phyloP scores from a whole-genome alignment of 2,113 vertebrate species.

The Mesoclemmys tuberculata region DNA sequence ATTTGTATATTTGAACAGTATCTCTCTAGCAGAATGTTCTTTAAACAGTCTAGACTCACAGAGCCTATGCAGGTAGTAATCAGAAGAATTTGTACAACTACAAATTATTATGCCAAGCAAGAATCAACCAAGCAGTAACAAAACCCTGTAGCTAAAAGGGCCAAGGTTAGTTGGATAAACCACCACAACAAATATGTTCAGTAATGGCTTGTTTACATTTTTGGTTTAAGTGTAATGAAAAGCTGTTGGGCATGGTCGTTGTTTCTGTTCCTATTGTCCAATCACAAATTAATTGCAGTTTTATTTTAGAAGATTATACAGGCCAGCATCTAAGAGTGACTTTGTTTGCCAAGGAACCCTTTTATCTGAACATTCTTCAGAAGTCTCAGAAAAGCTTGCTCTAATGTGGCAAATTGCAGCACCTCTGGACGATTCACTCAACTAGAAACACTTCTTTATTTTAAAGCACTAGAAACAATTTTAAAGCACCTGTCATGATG shows the following conservation, averaged over 20 bases:
- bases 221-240: background rate
- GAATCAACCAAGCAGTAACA: conserved; percentile 10
- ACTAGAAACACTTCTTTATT: conserved; percentile 5
- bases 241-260: background rate
- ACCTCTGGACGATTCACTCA: conserved; percentile 14
- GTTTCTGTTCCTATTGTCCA: background rate
- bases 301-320: background rate
- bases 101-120: conserved; percentile 13
- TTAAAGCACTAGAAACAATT: too few species aligned
- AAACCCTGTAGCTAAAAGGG: background rate
- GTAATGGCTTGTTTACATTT: background rate
- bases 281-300: background rate
- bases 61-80: conserved; percentile 54
- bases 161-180: background rate
- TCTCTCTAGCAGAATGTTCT: conserved; percentile 15
- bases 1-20: conserved; percentile 69
- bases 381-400: conserved; percentile 37
- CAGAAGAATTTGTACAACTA: conserved; percentile 6
- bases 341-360: background rate
- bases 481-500: background rate
- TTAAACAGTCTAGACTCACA: conserved; percentile 56
- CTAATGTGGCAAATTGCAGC: conserved; percentile 36
- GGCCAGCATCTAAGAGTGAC: background rate
- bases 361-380: conserved; percentile 41
- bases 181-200: background rate